Percentiles rank a stretch among this genome's conserved stretches.
Evolutionary conservation across 2,113 vertebrate genomes (phyloP).

Genomic region (Neodon shergylaensis): DNA sequence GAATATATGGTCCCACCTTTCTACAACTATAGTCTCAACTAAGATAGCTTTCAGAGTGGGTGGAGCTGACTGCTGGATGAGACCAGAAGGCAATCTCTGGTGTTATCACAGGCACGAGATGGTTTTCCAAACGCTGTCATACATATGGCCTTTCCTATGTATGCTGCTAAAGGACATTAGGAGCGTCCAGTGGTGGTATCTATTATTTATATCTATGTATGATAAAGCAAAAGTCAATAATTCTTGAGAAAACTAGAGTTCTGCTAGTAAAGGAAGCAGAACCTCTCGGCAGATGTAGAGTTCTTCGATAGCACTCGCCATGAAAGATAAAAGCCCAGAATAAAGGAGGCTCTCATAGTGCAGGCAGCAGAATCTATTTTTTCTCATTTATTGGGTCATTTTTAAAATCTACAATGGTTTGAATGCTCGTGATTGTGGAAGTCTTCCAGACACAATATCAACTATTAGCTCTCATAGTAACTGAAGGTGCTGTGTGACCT

Average conservation of each 20-base stretch:
- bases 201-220: neutral
- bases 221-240: conserved; percentile 21
- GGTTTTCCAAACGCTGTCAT: conserved; percentile 39
- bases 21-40: neutral
- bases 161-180: neutral
- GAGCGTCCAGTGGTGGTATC: neutral
- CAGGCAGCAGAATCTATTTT: neutral
- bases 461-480: neutral
- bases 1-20: neutral
- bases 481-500: neutral
- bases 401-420: neutral
- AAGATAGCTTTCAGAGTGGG: neutral
- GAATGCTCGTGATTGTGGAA: neutral
- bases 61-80: neutral
- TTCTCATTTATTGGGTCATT: neutral
- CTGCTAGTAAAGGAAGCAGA: neutral
- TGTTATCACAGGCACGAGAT: neutral
- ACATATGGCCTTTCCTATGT: neutral
- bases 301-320: neutral
- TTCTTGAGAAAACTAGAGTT: neutral
- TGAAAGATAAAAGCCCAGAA: neutral
- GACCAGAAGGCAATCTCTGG: neutral
- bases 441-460: neutral
- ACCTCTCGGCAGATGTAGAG: neutral
- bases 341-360: neutral